These are phyloP conservation scores for Periophthalmodon schlosseri DNA, from an alignment of 2,113 vertebrate species.

Conservation along the genomic window DNA sequence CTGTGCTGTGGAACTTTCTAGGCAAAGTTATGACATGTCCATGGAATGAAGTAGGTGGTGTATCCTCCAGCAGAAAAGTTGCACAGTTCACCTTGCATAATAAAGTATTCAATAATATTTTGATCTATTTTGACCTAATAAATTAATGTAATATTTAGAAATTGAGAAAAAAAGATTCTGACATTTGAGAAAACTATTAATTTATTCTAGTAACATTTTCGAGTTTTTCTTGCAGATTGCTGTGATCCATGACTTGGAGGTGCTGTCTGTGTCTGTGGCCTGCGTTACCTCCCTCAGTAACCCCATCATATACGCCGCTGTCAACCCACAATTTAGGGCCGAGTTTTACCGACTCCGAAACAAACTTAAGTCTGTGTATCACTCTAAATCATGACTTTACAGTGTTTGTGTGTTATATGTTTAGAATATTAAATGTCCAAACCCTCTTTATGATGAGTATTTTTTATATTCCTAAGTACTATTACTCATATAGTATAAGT, in stretches of 20 bases:
- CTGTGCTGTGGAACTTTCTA: neutral
- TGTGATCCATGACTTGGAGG: conserved; percentile 54
- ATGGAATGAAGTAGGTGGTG: neutral
- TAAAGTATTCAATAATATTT: neutral
- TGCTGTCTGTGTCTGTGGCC: conserved; percentile 72
- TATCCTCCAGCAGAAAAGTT: neutral
- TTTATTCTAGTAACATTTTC: neutral
- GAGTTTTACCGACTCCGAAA: conserved; percentile 69
- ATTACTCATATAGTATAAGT: too few relatives aligned
- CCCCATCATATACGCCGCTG: conserved; percentile 78
- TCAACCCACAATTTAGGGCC: conserved; percentile 77
- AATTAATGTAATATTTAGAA: too few relatives aligned
- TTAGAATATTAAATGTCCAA: too few relatives aligned
- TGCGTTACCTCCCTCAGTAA: conserved; percentile 77
- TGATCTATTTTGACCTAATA: neutral
- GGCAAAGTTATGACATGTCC: neutral
- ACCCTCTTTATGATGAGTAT: too few relatives aligned
- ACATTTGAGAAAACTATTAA: too few relatives aligned
- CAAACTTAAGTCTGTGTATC: conserved; percentile 52
- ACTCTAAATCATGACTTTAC: conserved; percentile 16
- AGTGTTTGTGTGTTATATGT: too few relatives aligned
- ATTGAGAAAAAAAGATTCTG: too few relatives aligned
- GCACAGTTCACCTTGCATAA: neutral
- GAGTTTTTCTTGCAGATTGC: conserved; percentile 48
- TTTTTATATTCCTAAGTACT: too few relatives aligned